Percentiles rank a stretch among this genome's conserved stretches.
These are phyloP conservation scores for Cinara cedri DNA, from an alignment of 2,888 invertebrate genomes.

Conservation along the genomic window DNA sequence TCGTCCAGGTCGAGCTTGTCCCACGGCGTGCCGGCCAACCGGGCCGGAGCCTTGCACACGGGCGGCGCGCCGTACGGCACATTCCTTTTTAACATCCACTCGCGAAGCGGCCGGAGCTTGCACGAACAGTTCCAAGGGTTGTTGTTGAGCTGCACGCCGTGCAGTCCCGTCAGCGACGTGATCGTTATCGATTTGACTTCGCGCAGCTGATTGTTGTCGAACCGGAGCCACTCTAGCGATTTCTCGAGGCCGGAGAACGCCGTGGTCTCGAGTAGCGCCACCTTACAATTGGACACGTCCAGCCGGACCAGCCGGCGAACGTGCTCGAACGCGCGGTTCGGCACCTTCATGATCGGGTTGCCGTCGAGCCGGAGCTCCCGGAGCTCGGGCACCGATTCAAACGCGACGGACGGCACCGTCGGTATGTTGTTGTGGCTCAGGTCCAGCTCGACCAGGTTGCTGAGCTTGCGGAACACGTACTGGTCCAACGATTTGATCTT, in stretches of 20 bases:
- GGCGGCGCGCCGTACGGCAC: slow-evolving; percentile 77
- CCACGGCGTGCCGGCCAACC: slow-evolving; percentile 74
- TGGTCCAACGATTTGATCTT: slow-evolving; percentile 73
- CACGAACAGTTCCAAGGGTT: slow-evolving; percentile 88
- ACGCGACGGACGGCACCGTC: slow-evolving; percentile 74
- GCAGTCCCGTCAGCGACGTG: slow-evolving; percentile 72
- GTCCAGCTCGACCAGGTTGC: slow-evolving; percentile 82
- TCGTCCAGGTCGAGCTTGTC: slow-evolving; percentile 78
- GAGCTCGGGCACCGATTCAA: slow-evolving; percentile 75
- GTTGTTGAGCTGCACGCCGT: slow-evolving; percentile 76
- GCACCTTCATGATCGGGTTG: slow-evolving; percentile 76
- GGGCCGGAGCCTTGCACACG: slow-evolving; percentile 71
- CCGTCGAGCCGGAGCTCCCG: slow-evolving; percentile 76
- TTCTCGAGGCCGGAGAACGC: slow-evolving; percentile 77
- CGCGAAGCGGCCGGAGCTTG: slow-evolving; percentile 73
- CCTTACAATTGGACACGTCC: slow-evolving; percentile 76
- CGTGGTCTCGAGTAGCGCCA: slow-evolving; percentile 72
- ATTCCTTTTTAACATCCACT: slow-evolving; percentile 80
- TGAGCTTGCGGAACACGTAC: slow-evolving; percentile 77
- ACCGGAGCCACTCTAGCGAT: slow-evolving; percentile 76
- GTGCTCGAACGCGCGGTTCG: slow-evolving; percentile 72
- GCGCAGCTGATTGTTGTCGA: slow-evolving; percentile 76
- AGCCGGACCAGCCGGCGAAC: slow-evolving; percentile 74
- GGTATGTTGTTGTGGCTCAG: slow-evolving; percentile 75
- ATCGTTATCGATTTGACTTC: slow-evolving; percentile 73